Percentiles rank a stretch among this genome's conserved stretches.
These are phyloP conservation scores for Anhinga anhinga DNA, from an alignment of 2,113 vertebrate species.

Conservation along the genomic window DNA sequence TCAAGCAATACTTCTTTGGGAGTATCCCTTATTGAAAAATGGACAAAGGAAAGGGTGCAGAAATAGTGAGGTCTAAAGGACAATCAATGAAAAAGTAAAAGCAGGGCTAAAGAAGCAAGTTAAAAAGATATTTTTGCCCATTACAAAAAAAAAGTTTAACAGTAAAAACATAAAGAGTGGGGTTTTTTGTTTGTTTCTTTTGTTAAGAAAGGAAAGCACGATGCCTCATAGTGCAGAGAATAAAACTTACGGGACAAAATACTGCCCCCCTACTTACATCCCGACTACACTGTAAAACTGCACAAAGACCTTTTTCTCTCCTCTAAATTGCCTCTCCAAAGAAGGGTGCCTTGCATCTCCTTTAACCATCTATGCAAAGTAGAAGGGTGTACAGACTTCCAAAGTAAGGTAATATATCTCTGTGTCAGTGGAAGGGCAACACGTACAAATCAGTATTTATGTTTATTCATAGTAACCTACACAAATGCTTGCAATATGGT, in stretches of 20 bases:
- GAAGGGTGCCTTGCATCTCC: constrained; percentile 47
- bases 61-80: not conserved
- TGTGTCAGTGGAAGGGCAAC: constrained; percentile 62
- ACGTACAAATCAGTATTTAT: constrained; percentile 56
- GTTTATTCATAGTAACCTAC: constrained; percentile 67
- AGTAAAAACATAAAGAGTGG: not conserved
- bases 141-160: not conserved
- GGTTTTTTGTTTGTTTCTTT: not conserved
- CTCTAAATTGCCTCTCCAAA: constrained; percentile 50
- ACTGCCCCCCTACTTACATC: not conserved
- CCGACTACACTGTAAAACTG: not conserved
- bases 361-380: constrained; percentile 63
- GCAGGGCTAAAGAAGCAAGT: not conserved
- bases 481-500: constrained; percentile 45
- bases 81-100: not conserved
- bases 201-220: not conserved
- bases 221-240: not conserved
- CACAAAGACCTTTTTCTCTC: constrained; percentile 53
- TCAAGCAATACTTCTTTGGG: not conserved
- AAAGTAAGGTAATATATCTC: constrained; percentile 65
- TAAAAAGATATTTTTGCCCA: not conserved
- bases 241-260: constrained; percentile 3
- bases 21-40: not conserved
- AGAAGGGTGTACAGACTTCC: constrained; percentile 57
- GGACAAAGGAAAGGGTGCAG: not conserved